These are phyloP conservation scores for Synanceia verrucosa DNA, from an alignment of 2,797 vertebrate species.

Conservation along the genomic window DNA sequence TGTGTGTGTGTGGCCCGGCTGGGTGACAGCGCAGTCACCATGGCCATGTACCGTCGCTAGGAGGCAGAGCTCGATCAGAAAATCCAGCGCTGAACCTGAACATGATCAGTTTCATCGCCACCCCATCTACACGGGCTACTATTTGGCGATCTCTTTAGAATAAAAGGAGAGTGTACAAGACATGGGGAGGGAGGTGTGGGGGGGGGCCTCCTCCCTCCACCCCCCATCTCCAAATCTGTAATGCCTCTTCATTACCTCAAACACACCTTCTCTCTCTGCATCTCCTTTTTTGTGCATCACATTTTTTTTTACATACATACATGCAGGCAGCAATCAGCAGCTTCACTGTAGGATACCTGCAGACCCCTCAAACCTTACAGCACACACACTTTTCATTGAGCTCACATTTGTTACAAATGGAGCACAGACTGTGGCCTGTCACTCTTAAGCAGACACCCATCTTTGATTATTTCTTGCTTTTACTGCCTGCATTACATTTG, in stretches of 20 bases:
- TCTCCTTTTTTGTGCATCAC: conserved; percentile 33
- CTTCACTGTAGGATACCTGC: not conserved
- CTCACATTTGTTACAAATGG: not conserved
- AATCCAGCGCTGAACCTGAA: conserved; percentile 88
- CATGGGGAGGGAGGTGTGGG: conserved; percentile 9
- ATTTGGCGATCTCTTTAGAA: conserved; percentile 80
- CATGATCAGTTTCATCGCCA: conserved; percentile 86
- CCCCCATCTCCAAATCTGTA: conserved; percentile 1
- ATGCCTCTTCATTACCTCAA: conserved; percentile 50
- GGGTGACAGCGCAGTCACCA: conserved; percentile 64
- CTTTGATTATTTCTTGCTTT: not conserved
- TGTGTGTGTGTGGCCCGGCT: conserved; percentile 33
- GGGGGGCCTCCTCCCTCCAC: too few species aligned
- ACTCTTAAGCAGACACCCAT: not conserved
- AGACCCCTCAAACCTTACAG: conserved; percentile 2
- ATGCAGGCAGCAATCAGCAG: conserved; percentile 32
- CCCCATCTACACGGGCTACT: conserved; percentile 70
- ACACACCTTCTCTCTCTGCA: conserved; percentile 11
- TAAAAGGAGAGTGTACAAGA: conserved; percentile 65
- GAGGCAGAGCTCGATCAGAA: conserved; percentile 96
- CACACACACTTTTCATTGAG: conserved; percentile 11
- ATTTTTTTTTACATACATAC: conserved; percentile 37
- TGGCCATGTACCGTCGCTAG: conserved; percentile 87
- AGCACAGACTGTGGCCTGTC: conserved; percentile 2
- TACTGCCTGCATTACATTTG: not conserved